These are phyloP conservation scores for Neogale vison DNA, from an alignment of 2,113 vertebrate species.

Conservation along the genomic window DNA sequence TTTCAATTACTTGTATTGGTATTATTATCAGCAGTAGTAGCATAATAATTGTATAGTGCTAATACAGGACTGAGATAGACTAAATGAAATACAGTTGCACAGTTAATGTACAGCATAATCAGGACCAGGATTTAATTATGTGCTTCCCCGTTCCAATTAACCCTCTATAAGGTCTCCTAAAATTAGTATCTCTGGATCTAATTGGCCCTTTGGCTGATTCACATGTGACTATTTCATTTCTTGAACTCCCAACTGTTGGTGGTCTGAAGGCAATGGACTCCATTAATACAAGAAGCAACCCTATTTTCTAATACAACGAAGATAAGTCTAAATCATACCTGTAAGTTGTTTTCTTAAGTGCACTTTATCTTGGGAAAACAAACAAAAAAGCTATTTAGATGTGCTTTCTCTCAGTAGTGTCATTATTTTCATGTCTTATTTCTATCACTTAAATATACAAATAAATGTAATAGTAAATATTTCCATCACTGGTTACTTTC, in stretches of 20 bases:
- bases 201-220: not conserved
- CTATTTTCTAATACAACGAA: not conserved
- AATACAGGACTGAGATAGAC: not conserved
- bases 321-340: not conserved
- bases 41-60: not conserved
- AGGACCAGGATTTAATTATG: not conserved
- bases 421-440: constrained; percentile 52
- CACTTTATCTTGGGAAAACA: constrained; percentile 17
- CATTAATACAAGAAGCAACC: not conserved
- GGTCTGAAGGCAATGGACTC: not conserved
- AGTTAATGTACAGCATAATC: not conserved
- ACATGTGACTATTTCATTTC: not conserved
- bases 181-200: not conserved
- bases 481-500: constrained; percentile 35
- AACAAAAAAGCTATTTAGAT: constrained; percentile 36
- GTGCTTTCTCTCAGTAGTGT: not conserved
- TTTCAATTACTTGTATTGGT: not conserved
- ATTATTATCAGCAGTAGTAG: not conserved
- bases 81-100: not conserved
- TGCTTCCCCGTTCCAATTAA: not conserved
- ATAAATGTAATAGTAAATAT: constrained; percentile 11
- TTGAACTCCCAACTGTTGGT: not conserved
- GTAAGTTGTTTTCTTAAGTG: not conserved
- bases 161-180: constrained; percentile 6
- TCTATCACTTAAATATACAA: constrained; percentile 28